phyloP scores from a whole-genome alignment of 2,113 vertebrate genomes.

The Ammodytes dubius region DNA sequence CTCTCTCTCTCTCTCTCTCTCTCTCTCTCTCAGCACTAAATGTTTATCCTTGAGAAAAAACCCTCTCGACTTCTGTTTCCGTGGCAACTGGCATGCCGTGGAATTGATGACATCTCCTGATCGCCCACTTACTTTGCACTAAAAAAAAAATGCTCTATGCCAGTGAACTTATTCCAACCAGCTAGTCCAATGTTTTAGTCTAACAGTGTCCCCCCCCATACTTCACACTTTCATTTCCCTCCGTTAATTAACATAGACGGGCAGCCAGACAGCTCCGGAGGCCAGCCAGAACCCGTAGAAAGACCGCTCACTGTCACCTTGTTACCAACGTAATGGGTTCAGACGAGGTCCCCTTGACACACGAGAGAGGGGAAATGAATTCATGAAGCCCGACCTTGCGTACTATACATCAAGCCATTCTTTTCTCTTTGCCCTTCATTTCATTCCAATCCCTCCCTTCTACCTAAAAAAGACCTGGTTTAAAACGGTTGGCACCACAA shows the following conservation, averaged over 20 bases:
- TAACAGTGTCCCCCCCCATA: constrained; percentile 42
- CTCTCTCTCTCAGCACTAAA: constrained; percentile 56
- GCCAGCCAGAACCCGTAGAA: constrained; percentile 60
- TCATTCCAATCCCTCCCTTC: not conserved
- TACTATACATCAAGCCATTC: constrained; percentile 48
- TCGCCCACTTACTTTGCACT: constrained; percentile 77
- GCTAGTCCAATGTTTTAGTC: constrained; percentile 70
- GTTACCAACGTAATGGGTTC: constrained; percentile 75
- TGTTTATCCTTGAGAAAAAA: constrained; percentile 80
- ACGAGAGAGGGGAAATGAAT: constrained; percentile 65
- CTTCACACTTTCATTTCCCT: constrained; percentile 50
- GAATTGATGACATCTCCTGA: constrained; percentile 81
- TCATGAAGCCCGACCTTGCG: constrained; percentile 39
- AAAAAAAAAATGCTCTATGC: constrained; percentile 56
- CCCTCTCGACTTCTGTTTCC: constrained; percentile 82
- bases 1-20: constrained; percentile 28
- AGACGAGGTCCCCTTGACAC: constrained; percentile 64
- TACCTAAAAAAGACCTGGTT: constrained; percentile 28
- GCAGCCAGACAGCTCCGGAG: constrained; percentile 69
- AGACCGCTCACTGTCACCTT: constrained; percentile 75
- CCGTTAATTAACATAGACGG: constrained; percentile 77
- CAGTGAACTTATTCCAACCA: constrained; percentile 51
- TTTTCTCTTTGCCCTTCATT: constrained; percentile 39
- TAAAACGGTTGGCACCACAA: constrained; percentile 42
- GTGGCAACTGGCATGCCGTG: constrained; percentile 81